Base-by-base conservation (phyloP, 2,113 vertebrate species). In the Noctilio leporinus region DNA sequence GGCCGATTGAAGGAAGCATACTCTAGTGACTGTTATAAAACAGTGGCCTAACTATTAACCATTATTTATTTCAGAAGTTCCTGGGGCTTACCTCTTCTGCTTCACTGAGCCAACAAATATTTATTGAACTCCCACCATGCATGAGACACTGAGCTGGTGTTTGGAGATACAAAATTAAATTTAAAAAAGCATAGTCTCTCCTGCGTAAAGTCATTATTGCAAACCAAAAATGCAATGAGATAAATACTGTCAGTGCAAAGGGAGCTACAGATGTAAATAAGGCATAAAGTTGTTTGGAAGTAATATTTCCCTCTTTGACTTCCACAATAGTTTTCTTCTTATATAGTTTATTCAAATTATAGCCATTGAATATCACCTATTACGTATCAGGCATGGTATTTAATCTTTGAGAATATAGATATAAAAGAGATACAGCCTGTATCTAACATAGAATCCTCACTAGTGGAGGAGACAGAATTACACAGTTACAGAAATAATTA, bases 401-500 rank as follows among this genome's bases (percentile, higher is more conserved):
- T 88, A n/a, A 51, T 95, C 19, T 75, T 75, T 92, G 40, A 86
- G 40, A 69, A 38, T 65, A 17, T 22, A 64, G 3, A 67, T 22
- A 78, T 47, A 86, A 72, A 93, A 38, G 2, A 87, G 47, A 80
- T 40, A 85, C 2, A 80, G 33, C 19, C 45, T 57, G 24, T 62
- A 78, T 30, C 24, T 20, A 40, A 33, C 45, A 49, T 7, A 78
- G 17, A 95, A 88, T 84, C 87, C 62, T 70, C 65, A 57, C 10
- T 3, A 64, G 17, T 43, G 4, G 11, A 81, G 3, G 33, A 51
- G n/a, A 73, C 12, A 40, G 26, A 11, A 49, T 35, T 59, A 77
- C 12, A 77, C 45, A 93, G n/a, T 69, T 85, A 67, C 26, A 93
- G 57, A 76, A 94, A 90, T 57, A 86, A 76, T 69, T 65, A 88